phyloP scores from a whole-genome alignment of 2,797 vertebrate genomes.

The Columba guinea region DNA sequence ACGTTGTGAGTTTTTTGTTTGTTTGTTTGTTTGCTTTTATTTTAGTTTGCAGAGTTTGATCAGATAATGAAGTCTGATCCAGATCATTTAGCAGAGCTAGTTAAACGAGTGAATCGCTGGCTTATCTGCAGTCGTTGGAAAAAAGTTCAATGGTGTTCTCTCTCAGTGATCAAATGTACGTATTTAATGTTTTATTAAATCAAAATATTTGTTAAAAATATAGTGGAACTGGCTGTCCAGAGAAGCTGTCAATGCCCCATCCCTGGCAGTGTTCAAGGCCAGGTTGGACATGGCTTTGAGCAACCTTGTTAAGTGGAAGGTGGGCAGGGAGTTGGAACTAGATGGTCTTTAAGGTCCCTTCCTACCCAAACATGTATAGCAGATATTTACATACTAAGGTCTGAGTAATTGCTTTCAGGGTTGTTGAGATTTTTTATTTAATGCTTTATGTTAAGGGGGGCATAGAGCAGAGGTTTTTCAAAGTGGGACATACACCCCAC shows the following conservation, averaged over 20 bases:
- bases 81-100: slow-evolving; percentile 92
- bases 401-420: neutral
- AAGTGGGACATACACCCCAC: neutral
- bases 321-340: too few species aligned
- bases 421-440: neutral
- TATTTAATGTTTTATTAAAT: slow-evolving; percentile 33
- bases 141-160: slow-evolving; percentile 93
- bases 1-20: neutral
- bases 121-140: slow-evolving; percentile 98
- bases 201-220: neutral
- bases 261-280: too few species aligned
- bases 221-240: too few species aligned
- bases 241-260: too few species aligned
- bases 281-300: too few species aligned
- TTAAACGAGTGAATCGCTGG: slow-evolving; percentile 95
- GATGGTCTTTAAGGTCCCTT: too few species aligned
- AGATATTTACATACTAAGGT: neutral
- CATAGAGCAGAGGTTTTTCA: neutral
- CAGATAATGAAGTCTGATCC: slow-evolving; percentile 99
- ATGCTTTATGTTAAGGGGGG: neutral
- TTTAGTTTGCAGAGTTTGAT: slow-evolving; percentile 96
- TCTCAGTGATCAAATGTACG: slow-evolving; percentile 95
- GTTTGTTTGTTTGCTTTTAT: slow-evolving; percentile 57
- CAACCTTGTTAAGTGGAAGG: too few species aligned
- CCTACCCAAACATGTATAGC: neutral